Evolutionary conservation across 2,113 vertebrate genomes (phyloP), one percentile per base, ranked within the genome.

Genomic region (Peromyscus maniculatus): DNA sequence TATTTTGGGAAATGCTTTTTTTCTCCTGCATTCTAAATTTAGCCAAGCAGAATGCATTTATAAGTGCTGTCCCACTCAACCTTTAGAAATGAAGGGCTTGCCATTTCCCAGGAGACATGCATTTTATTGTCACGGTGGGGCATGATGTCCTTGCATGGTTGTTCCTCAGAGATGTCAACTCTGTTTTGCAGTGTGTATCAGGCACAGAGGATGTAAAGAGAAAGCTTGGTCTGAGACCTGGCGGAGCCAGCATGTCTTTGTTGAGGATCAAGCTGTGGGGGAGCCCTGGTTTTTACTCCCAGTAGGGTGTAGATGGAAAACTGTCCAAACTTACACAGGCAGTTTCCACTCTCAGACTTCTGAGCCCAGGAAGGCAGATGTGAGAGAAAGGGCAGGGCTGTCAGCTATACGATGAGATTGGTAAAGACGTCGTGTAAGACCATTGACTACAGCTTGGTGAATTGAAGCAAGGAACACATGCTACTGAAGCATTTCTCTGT

Each of bases 1-100:
- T 89, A 94, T 91, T 96, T 96, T 97, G 89, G 43, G 80, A 75
- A 80, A 62, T 39, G 15, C 52, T 19, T 88, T 89, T 71, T 82
- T 22, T 33, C 21, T 46, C 24, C 72, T n/a, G 13, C 8, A 49
- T 36, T 87, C 78, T 91, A 93, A 96, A 95, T 97, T 96, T 93
- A 93, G 88, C 59, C 31, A 39, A 86, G 57, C 89, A 55, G 24
- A 78, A 96, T 96, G 93, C 46, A 5, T 97, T 92, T 94, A 8
- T 92, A 74, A 91, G 86, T 57, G 87, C 62, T 57, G 12, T 52
- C 75, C 57, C 64, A 26, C 19, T 91, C 92, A 95, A n/a, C 66
- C 92, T 75, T 94, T 87, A 75, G 87, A 91, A 94, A 72, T 31
- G 52, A 93, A 64, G n/a, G 43, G 7, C 79, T 93, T 91, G 31